Evolutionary conservation across 2,888 invertebrate species (phyloP).

Genomic region (Laspeyria flexula): DNA sequence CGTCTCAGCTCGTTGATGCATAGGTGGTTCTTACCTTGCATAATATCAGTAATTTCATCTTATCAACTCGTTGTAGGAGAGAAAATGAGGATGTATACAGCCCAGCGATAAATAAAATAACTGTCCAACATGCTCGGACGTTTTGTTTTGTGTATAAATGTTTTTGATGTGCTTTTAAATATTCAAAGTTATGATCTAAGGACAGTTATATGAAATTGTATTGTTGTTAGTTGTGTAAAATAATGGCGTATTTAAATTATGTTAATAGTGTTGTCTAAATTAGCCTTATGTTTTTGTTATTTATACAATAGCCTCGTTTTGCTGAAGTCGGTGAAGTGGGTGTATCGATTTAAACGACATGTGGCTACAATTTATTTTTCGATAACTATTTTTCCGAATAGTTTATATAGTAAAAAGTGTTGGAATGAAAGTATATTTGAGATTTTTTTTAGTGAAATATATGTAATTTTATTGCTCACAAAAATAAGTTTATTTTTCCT

Average conservation of each 20-base stretch:
- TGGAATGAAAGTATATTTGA: too few relatives aligned
- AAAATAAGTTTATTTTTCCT: too few relatives aligned
- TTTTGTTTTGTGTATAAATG: slow-evolving; percentile 15
- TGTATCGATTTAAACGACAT: too few relatives aligned
- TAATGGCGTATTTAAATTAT: not conserved
- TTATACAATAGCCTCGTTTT: too few relatives aligned
- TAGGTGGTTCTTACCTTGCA: slow-evolving; percentile 62
- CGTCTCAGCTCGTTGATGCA: slow-evolving; percentile 47
- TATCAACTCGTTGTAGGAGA: slow-evolving; percentile 64
- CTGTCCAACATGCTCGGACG: slow-evolving; percentile 29
- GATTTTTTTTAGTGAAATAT: too few relatives aligned
- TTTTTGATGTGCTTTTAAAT: slow-evolving; percentile 20
- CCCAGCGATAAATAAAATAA: slow-evolving; percentile 58
- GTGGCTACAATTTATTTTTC: too few relatives aligned
- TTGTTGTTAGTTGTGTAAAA: not conserved
- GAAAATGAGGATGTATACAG: slow-evolving; percentile 58
- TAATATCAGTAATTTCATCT: slow-evolving; percentile 73
- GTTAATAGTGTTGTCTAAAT: not conserved
- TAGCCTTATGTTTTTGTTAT: too few relatives aligned
- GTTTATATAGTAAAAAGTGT: too few relatives aligned
- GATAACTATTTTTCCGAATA: too few relatives aligned
- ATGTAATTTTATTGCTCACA: too few relatives aligned
- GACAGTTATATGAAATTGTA: not conserved
- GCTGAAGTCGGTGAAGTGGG: too few relatives aligned
- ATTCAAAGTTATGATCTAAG: slow-evolving; percentile 1